Base-by-base conservation (phyloP, 2,888 invertebrate species). In the Shargacucullia verbasci region DNA sequence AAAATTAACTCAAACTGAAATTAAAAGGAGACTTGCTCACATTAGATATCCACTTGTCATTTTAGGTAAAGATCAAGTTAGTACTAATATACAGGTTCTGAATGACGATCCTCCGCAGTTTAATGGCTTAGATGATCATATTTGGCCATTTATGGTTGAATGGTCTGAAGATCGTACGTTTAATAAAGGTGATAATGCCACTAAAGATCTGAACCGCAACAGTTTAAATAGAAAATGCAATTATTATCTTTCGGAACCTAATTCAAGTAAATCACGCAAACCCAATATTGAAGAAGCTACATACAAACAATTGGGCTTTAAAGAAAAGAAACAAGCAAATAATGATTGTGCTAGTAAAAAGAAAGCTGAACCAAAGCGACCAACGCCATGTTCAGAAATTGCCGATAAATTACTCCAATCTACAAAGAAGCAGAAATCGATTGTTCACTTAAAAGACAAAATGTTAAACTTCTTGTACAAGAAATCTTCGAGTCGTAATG, bases 141-240 rank as follows among this genome's bases (percentile, higher is more conserved):
- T 90, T 48, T 92, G 92, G 92, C 92, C 91, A 14, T 92, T 86
- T 73, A 92, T 92, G 92, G 37, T 71, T 13, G 76, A 81, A 15
- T 92, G 92, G 92, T 61, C 59, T 54, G 57, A 59, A 40, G 41
- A 59, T 31, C 44, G 52, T 37, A 45, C 40, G 34, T 31, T 14
- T 12, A 33, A 39, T 27, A 20, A 13, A 5, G 4, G 27, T 7
- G 27, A 27, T 27, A 40, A 38, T 27, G 6, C 25, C 14, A 13
- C 9, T 33, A 43, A 34, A 39, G 48, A 57, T 29, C 15, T 33
- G 14, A 54, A 43, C 27, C 13, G 20, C 38, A 25, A 41, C 13
- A 40, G 2, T 13, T 10, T 11, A 35, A 40, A 13, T 15, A 63
- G 2, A 29, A 45, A 40, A 27, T 45, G 10, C 35, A 40, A 44